A percentile compares a stretch with the other conserved stretches of the same genome.
Conservation (phyloP, 2,113 vertebrate species). For the Colistium nudipinnis region DNA sequence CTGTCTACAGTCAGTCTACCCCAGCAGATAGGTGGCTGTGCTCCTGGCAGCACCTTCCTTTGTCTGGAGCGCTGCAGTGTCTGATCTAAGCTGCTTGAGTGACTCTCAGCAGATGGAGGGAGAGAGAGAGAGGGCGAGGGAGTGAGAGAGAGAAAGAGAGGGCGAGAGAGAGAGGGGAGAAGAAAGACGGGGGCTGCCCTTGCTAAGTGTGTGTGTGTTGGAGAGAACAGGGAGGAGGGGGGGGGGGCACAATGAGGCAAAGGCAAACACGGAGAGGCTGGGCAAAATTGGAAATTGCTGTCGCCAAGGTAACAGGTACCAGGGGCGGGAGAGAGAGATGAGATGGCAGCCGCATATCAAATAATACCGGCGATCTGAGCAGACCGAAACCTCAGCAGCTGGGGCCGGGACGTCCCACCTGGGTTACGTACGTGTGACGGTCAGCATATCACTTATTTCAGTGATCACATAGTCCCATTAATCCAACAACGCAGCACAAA, state of each 20-base stretch:
- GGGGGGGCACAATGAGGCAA: conserved; percentile 38
- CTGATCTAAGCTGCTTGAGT: conserved; percentile 79
- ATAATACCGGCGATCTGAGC: conserved; percentile 22
- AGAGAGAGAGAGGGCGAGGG: conserved; percentile 41
- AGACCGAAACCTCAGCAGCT: conserved; percentile 25
- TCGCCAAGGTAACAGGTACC: conserved; percentile 75
- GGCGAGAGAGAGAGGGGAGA: conserved; percentile 21
- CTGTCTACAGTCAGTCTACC: conserved; percentile 19
- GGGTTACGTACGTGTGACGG: neutral
- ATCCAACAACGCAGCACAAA: neutral
- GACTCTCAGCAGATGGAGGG: conserved; percentile 75
- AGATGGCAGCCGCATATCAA: conserved; percentile 61
- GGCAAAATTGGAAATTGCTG: conserved; percentile 55
- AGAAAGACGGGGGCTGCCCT: conserved; percentile 70
- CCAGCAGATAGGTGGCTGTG: conserved; percentile 56
- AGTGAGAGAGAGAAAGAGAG: conserved; percentile 1
- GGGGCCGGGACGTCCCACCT: neutral
- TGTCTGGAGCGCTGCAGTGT: conserved; percentile 79
- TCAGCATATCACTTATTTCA: neutral
- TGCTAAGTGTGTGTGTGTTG: conserved; percentile 36
- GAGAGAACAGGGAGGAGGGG: conserved; percentile 31
- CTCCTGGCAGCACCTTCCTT: conserved; percentile 73
- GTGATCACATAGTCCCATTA: neutral
- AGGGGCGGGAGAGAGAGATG: conserved; percentile 37
- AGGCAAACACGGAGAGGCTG: conserved; percentile 50